These are phyloP conservation scores for Drosophila equinoxialis DNA, from an alignment of 1,140 invertebrate species.

Conservation along the genomic window DNA sequence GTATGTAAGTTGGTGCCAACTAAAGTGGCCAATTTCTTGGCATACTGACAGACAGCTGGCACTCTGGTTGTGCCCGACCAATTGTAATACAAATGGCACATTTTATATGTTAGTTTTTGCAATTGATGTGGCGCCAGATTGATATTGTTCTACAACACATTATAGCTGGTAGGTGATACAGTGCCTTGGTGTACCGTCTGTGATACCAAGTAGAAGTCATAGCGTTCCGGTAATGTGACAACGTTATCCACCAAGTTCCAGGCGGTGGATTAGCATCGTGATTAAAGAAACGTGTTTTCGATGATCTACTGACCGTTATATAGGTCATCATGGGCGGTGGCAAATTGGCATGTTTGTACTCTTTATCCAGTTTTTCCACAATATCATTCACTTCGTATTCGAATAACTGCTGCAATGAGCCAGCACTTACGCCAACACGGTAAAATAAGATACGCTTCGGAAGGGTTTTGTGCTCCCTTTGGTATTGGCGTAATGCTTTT, in stretches of 20 bases:
- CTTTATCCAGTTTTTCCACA: constrained; percentile 84
- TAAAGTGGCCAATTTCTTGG: constrained; percentile 93
- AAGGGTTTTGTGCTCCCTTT: constrained; percentile 74
- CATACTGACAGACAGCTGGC: constrained; percentile 93
- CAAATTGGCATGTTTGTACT: constrained; percentile 83
- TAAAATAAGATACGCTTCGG: constrained; percentile 88
- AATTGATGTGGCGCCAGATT: constrained; percentile 87
- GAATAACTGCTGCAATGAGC: constrained; percentile 88
- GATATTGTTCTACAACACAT: constrained; percentile 88
- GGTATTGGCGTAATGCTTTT: constrained; percentile 85
- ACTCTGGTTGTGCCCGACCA: constrained; percentile 92
- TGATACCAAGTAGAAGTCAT: constrained; percentile 92
- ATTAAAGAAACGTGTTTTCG: constrained; percentile 88
- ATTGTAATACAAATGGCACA: constrained; percentile 93
- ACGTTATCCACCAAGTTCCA: constrained; percentile 94
- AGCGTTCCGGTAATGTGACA: constrained; percentile 91
- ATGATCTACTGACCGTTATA: constrained; percentile 89
- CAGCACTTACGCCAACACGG: constrained; percentile 93
- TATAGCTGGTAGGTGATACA: constrained; percentile 92
- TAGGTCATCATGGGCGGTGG: constrained; percentile 86
- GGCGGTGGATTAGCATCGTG: constrained; percentile 85
- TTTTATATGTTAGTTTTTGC: constrained; percentile 91
- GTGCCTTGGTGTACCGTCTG: constrained; percentile 91
- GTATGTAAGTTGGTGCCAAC: constrained; percentile 88
- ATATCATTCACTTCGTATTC: constrained; percentile 83